Percentiles rank a stretch among this genome's conserved stretches.
Conservation (phyloP, 2,113 vertebrate genomes). For the Nycticorax nycticorax region DNA sequence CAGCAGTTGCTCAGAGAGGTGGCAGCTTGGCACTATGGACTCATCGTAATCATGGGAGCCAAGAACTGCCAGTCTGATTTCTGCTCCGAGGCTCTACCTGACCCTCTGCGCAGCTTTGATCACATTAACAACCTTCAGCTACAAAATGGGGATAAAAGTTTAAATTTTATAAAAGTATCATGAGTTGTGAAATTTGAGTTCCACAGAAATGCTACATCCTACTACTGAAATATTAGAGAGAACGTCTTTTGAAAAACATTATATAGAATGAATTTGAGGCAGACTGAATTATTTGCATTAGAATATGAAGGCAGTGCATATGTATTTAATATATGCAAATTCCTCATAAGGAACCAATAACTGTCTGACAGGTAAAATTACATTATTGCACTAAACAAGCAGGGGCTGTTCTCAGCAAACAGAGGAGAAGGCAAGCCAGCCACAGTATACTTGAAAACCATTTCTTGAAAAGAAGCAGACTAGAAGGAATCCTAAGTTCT, state of each 20-base stretch:
- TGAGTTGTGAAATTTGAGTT: rapidly evolving
- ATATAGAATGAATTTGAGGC: not conserved
- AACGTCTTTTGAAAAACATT: not conserved
- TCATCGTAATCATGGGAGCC: not conserved
- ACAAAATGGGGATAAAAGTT: not conserved
- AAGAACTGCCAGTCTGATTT: not conserved
- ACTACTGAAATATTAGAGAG: not conserved
- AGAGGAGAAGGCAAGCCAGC: not conserved
- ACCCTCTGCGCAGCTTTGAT: too few species aligned
- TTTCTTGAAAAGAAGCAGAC: constrained; percentile 4
- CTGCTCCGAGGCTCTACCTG: not conserved
- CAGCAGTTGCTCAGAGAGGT: not conserved
- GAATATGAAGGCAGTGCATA: rapidly evolving
- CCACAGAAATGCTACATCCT: not conserved
- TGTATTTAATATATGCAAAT: not conserved
- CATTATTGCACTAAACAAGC: not conserved
- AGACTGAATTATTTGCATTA: rapidly evolving
- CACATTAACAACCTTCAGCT: not conserved
- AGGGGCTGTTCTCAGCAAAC: not conserved
- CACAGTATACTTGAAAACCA: not conserved
- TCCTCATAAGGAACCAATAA: constrained; percentile 1
- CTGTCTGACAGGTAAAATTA: not conserved
- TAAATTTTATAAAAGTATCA: not conserved
- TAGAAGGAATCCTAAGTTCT: not conserved
- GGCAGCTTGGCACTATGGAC: not conserved